These are phyloP conservation scores for Formica selysi DNA, from an alignment of 1,140 invertebrate species.

Conservation along the genomic window DNA sequence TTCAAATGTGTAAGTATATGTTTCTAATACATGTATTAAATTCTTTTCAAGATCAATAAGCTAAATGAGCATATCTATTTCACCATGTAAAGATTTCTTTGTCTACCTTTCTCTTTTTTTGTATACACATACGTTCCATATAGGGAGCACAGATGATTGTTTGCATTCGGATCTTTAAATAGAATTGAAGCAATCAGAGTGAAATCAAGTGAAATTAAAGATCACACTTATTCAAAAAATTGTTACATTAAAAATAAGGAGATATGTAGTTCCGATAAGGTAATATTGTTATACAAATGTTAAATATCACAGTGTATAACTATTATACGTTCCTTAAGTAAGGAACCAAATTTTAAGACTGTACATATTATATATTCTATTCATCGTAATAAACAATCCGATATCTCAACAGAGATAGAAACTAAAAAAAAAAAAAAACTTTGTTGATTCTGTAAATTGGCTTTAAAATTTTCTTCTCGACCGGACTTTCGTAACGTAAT, in stretches of 20 bases:
- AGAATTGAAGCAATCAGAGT: slow-evolving; percentile 20
- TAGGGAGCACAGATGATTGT: background rate
- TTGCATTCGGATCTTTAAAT: slow-evolving; percentile 16
- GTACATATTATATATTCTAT: too few species aligned
- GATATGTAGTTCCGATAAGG: background rate
- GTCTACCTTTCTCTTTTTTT: slow-evolving; percentile 44
- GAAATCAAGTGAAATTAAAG: slow-evolving; percentile 21
- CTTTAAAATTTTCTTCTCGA: slow-evolving; percentile 29
- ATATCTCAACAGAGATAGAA: slow-evolving; percentile 3
- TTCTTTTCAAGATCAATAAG: background rate
- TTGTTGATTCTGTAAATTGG: slow-evolving; percentile 15
- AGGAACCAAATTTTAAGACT: too few species aligned
- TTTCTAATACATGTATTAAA: too few species aligned
- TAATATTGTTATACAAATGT: background rate
- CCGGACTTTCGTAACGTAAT: slow-evolving; percentile 73
- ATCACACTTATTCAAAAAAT: background rate
- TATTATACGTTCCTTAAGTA: background rate
- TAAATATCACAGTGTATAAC: background rate
- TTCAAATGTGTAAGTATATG: background rate
- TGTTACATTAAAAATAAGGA: background rate
- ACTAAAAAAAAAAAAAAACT: slow-evolving; percentile 12
- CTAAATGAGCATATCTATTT: background rate
- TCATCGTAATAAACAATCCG: background rate
- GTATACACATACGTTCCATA: background rate
- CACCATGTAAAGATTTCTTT: background rate